Conservation (phyloP, 2,113 vertebrate species). For the Hipposideros armiger region DNA sequence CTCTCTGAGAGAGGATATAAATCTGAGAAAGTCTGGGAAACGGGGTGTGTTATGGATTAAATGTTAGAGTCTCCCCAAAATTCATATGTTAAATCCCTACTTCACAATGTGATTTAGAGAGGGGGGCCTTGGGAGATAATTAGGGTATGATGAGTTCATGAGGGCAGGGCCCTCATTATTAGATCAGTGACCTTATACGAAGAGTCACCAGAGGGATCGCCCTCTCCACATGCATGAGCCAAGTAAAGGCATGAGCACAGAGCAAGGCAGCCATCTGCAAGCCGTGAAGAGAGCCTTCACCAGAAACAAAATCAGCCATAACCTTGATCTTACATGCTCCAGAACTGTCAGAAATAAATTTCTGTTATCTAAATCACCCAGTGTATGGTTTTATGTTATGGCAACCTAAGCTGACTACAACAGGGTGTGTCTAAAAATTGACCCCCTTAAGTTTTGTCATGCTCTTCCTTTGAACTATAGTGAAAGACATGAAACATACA, state of each 20-base stretch:
- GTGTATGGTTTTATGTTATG: background rate
- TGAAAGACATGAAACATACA: background rate
- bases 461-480: background rate
- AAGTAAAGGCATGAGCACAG: background rate
- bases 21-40: background rate
- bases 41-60: background rate
- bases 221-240: background rate
- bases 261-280: background rate
- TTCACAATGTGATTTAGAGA: background rate
- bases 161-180: background rate
- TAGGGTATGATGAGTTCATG: background rate
- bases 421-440: background rate
- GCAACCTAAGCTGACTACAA: background rate
- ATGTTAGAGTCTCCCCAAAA: background rate
- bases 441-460: background rate
- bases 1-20: background rate
- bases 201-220: background rate
- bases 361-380: background rate
- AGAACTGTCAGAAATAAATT: background rate
- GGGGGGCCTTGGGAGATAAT: background rate
- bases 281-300: background rate
- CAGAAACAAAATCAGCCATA: background rate
- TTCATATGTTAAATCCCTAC: background rate
- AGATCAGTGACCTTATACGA: background rate
- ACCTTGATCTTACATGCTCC: background rate